phyloP scores from a whole-genome alignment of 2,113 vertebrate genomes.

The Sarotherodon lohbergeri region DNA sequence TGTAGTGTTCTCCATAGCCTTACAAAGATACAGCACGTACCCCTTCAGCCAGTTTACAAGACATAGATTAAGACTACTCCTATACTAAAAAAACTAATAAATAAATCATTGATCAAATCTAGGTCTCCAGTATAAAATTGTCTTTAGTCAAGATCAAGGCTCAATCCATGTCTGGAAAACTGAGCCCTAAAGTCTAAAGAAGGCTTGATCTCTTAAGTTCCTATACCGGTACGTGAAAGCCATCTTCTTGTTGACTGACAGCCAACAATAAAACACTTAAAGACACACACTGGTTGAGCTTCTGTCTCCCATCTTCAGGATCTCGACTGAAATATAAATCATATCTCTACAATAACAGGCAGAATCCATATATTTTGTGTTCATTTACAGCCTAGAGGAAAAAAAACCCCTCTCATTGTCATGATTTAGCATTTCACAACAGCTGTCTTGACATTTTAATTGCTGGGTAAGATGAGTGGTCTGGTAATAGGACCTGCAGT shows the following conservation, averaged over 20 bases:
- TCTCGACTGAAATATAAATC: neutral
- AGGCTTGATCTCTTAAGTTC: neutral
- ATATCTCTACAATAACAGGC: neutral
- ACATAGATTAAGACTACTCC: neutral
- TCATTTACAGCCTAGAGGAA: neutral
- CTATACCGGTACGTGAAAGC: neutral
- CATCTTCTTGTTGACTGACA: constrained; percentile 12
- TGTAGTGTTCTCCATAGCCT: neutral
- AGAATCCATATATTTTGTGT: neutral
- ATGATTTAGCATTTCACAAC: neutral
- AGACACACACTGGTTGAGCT: neutral
- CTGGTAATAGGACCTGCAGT: neutral
- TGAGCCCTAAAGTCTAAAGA: neutral
- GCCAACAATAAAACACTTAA: constrained; percentile 49
- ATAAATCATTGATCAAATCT: neutral
- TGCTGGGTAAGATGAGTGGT: neutral
- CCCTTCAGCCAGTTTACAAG: neutral
- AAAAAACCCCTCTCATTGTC: neutral
- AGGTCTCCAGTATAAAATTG: neutral
- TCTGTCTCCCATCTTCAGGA: neutral
- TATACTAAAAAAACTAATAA: neutral
- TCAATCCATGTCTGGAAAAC: neutral
- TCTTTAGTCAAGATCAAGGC: neutral
- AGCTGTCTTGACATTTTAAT: neutral
- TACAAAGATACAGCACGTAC: neutral